A percentile compares a stretch with the other conserved stretches of the same genome.
These are phyloP conservation scores for Tipula confusa DNA, from an alignment of 2,888 invertebrate species.

Conservation along the genomic window DNA sequence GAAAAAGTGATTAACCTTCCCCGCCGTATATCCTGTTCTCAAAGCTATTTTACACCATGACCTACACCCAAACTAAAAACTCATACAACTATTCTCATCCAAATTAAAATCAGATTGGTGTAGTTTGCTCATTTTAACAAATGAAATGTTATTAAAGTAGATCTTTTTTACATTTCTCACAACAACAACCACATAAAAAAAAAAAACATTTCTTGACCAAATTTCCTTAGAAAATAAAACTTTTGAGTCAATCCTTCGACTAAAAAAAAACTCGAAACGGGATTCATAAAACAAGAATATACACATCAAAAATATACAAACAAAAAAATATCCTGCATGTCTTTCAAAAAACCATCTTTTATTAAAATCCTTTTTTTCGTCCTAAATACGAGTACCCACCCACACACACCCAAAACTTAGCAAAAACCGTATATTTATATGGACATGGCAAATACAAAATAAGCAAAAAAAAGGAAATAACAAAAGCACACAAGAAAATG, in stretches of 20 bases:
- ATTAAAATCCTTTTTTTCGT: constrained; percentile 14
- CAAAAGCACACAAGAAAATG: neutral
- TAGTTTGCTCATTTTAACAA: constrained; percentile 20
- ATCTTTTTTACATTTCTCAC: neutral
- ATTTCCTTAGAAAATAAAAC: constrained; percentile 1
- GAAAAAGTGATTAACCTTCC: no score
- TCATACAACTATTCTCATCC: neutral
- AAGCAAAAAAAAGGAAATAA: no score
- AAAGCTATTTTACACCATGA: no score
- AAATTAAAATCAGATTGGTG: constrained; percentile 25
- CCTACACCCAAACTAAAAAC: neutral
- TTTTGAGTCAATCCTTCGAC: constrained; percentile 17
- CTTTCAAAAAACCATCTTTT: constrained; percentile 20
- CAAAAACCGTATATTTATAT: constrained; percentile 4
- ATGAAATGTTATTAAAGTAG: neutral
- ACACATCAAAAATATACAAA: neutral
- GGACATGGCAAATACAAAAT: neutral
- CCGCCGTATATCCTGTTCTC: no score
- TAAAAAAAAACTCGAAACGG: neutral
- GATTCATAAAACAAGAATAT: constrained; percentile 3
- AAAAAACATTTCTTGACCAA: neutral
- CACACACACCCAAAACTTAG: neutral
- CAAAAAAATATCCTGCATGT: neutral
- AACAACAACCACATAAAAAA: no score
- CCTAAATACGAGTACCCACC: neutral